A percentile compares a stretch with the other conserved stretches of the same genome.
phyloP scores from a whole-genome alignment of 1,140 invertebrate species.

The Drosophila ohnishii region DNA sequence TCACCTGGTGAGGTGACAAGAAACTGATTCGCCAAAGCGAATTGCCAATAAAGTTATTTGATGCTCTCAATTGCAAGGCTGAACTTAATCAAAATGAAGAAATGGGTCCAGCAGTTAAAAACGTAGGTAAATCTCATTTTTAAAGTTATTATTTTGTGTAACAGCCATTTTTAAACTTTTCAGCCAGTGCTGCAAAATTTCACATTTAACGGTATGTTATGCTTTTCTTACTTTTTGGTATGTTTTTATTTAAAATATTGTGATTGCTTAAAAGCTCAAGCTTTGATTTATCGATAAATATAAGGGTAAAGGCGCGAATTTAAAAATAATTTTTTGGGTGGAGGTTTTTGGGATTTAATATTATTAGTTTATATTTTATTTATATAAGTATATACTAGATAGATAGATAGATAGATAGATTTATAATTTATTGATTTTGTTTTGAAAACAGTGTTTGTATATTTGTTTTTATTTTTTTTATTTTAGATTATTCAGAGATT shows the following conservation, averaged over 20 bases:
- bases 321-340: too few species aligned
- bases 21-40: constrained; percentile 51
- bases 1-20: constrained; percentile 54
- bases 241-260: neutral
- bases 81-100: constrained; percentile 23
- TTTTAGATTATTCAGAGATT: too few species aligned
- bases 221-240: neutral
- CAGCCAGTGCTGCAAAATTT: constrained; percentile 11
- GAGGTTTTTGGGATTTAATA: neutral
- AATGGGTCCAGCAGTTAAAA: neutral
- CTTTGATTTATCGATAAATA: constrained; percentile 22
- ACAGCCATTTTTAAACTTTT: constrained; percentile 3
- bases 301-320: neutral
- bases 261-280: constrained; percentile 7
- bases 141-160: neutral
- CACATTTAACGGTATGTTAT: neutral
- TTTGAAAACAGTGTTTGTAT: too few species aligned
- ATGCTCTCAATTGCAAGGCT: constrained; percentile 26
- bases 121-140: too few species aligned
- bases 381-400: too few species aligned
- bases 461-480: too few species aligned
- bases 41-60: constrained; percentile 66
- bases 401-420: too few species aligned
- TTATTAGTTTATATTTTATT: too few species aligned
- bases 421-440: too few species aligned